Evolutionary conservation across 2,113 vertebrate species (phyloP).

Genomic region (Anguilla japonica): DNA sequence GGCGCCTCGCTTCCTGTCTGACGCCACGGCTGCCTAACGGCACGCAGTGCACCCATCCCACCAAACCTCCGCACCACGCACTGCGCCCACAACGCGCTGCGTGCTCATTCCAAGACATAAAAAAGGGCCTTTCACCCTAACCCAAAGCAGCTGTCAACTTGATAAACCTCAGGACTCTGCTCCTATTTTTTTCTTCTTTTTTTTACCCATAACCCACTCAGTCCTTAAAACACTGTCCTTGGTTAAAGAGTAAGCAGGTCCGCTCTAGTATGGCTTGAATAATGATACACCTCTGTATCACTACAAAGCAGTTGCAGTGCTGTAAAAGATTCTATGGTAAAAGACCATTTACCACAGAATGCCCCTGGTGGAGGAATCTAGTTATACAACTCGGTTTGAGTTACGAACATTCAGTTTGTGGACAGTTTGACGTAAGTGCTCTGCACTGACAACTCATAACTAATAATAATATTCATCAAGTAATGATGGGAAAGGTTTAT

Average conservation of each 20-base stretch:
- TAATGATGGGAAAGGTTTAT: no score
- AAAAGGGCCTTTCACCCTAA: background rate
- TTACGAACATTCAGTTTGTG: no score
- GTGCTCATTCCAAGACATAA: background rate
- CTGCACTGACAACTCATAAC: no score
- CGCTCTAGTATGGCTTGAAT: no score
- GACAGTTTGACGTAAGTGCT: no score
- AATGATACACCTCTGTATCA: no score
- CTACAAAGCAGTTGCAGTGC: no score
- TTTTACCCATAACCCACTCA: background rate
- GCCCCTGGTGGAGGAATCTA: no score
- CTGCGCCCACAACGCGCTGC: background rate
- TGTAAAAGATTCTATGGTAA: no score
- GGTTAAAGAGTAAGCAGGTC: background rate
- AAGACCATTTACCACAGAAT: no score
- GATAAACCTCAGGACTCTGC: background rate
- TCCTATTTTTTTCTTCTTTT: background rate
- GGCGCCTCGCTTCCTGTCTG: background rate
- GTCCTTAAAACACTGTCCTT: background rate
- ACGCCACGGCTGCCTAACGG: background rate
- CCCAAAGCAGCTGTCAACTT: background rate
- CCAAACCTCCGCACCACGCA: background rate
- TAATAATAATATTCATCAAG: no score
- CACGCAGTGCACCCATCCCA: background rate
- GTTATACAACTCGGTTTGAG: no score